These are phyloP conservation scores for Lophochroa leadbeateri DNA, from an alignment of 2,113 vertebrate genomes.

Conservation along the genomic window DNA sequence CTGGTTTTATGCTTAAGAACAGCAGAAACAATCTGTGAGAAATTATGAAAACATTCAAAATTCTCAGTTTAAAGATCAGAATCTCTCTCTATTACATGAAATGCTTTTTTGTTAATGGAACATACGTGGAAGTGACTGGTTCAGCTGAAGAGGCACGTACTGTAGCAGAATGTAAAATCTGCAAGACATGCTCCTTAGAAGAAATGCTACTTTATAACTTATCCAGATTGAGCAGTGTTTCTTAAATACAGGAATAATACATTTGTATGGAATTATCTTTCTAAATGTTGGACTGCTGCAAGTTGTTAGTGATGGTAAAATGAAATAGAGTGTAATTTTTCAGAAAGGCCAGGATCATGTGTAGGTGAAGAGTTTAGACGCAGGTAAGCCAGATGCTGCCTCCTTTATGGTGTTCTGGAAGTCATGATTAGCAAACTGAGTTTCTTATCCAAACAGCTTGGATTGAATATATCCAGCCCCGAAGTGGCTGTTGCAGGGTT, in stretches of 20 bases:
- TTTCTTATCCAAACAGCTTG: not conserved
- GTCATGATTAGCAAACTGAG: not conserved
- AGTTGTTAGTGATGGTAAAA: not conserved
- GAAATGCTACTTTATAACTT: not conserved
- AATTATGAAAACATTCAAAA: not conserved
- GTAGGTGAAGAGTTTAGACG: not conserved
- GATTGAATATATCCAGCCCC: not conserved
- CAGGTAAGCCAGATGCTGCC: not conserved
- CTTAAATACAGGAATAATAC: not conserved
- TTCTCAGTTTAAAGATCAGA: not conserved
- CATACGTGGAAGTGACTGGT: not conserved
- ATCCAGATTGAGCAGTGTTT: not conserved
- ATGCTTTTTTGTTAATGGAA: not conserved
- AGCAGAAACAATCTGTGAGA: not conserved
- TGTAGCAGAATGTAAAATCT: not conserved
- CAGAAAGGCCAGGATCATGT: not conserved
- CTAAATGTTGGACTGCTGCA: not conserved
- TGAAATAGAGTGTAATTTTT: not conserved
- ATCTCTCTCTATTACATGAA: not conserved
- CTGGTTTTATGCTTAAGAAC: not conserved
- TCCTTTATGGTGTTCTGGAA: conserved; percentile 5
- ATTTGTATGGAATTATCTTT: not conserved
- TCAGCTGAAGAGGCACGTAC: not conserved
- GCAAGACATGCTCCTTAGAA: not conserved
- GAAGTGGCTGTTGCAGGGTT: not conserved